A percentile compares a stretch with the other conserved stretches of the same genome.
phyloP scores from a whole-genome alignment of 1,140 invertebrate genomes.

The Drosophila asahinai region DNA sequence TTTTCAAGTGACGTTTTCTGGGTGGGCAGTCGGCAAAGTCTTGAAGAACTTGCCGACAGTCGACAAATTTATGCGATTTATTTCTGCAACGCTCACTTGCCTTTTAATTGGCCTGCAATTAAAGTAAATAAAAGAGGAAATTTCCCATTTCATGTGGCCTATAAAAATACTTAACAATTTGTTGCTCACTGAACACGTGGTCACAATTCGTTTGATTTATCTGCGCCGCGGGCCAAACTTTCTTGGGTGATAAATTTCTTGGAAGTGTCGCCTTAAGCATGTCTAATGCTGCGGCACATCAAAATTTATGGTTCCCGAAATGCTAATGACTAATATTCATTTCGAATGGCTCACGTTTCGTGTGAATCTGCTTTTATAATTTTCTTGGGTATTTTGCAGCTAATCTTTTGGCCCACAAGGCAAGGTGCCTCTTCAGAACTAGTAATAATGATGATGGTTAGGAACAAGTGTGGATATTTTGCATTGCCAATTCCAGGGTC shows the following conservation, averaged over 20 bases:
- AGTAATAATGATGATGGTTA: constrained; percentile 2
- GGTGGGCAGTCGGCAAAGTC: constrained; percentile 24
- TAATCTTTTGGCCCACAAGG: constrained; percentile 9
- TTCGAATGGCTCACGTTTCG: constrained; percentile 39
- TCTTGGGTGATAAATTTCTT: constrained; percentile 44
- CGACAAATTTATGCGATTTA: constrained; percentile 64
- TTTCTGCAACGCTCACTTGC: constrained; percentile 39
- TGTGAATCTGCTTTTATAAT: background rate
- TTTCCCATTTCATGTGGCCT: constrained; percentile 30
- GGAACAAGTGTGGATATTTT: background rate
- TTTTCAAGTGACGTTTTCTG: constrained; percentile 24
- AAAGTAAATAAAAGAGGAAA: constrained; percentile 28
- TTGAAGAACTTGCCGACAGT: constrained; percentile 58
- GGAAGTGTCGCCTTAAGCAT: constrained; percentile 55
- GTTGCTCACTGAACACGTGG: constrained; percentile 29
- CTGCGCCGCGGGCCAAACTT: constrained; percentile 39
- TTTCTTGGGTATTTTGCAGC: constrained; percentile 4
- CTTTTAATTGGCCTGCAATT: constrained; percentile 60
- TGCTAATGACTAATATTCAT: constrained; percentile 61
- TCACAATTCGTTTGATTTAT: constrained; percentile 54
- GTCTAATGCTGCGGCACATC: constrained; percentile 41
- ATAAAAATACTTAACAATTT: constrained; percentile 34
- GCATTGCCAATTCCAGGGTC: constrained; percentile 6
- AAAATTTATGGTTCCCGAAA: constrained; percentile 48
- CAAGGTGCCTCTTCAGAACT: constrained; percentile 6